Conservation (phyloP, 2,888 invertebrate species). For the Luperina testacea region DNA sequence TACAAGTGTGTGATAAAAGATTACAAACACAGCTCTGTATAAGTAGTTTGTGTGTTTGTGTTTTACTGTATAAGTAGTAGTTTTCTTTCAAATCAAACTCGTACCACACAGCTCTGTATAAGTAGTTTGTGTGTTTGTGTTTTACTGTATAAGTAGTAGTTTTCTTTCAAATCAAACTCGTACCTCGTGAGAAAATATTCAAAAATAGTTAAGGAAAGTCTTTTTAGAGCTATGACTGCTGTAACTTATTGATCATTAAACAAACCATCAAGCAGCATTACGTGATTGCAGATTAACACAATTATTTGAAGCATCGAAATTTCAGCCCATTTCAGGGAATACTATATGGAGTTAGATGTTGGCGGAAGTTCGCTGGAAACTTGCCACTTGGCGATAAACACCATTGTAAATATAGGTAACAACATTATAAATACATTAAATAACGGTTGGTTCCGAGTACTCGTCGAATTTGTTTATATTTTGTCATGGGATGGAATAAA, state of each 20-base stretch:
- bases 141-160: not conserved
- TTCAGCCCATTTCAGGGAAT: conserved; percentile 59
- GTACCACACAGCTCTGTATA: not conserved
- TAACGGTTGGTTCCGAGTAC: conserved; percentile 23
- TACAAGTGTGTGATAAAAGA: not conserved
- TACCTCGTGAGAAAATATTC: not conserved
- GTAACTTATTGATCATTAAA: not conserved
- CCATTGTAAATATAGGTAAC: conserved; percentile 59
- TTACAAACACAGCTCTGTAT: not conserved
- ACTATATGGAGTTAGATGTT: conserved; percentile 51
- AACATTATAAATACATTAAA: conserved; percentile 47
- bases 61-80: too few species aligned
- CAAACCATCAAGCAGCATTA: not conserved
- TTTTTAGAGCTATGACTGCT: too few species aligned
- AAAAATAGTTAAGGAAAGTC: too few species aligned
- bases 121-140: too few species aligned
- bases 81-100: not conserved
- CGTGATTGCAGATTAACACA: not conserved
- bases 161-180: not conserved
- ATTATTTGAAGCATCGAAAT: conserved; percentile 40
- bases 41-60: too few species aligned
- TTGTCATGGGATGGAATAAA: too few species aligned
- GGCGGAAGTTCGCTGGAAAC: conserved; percentile 70
- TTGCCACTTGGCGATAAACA: conserved; percentile 77
- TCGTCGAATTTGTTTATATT: too few species aligned